These are phyloP conservation scores for Lycophotia porphyrea DNA, from an alignment of 2,888 invertebrate genomes.

Conservation along the genomic window DNA sequence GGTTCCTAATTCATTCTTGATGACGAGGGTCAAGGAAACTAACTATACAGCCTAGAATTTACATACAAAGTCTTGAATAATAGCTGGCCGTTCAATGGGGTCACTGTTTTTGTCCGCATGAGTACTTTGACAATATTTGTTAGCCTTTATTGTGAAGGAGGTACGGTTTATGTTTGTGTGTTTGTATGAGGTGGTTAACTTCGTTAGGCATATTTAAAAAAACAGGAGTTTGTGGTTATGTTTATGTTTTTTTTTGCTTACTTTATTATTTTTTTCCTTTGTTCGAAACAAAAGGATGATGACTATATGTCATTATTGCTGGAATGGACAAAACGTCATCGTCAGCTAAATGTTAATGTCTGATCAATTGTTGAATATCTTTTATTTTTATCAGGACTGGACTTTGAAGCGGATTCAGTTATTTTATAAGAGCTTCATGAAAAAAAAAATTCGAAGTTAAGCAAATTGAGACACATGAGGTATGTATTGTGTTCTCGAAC, in stretches of 20 bases:
- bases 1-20: slow-evolving; percentile 84
- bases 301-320: neutral
- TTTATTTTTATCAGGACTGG: neutral
- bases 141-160: slow-evolving; percentile 19
- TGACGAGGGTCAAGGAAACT: slow-evolving; percentile 80
- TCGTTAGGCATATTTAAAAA: slow-evolving; percentile 29
- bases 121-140: slow-evolving; percentile 4
- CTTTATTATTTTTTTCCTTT: neutral
- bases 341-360: neutral
- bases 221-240: slow-evolving; percentile 29
- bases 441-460: neutral
- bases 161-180: slow-evolving; percentile 38
- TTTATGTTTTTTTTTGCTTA: slow-evolving; percentile 10
- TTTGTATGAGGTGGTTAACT: neutral
- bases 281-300: slow-evolving; percentile 8
- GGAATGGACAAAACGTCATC: neutral
- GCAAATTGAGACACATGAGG: neutral
- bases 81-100: slow-evolving; percentile 79
- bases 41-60: slow-evolving; percentile 78
- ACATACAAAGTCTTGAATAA: slow-evolving; percentile 86
- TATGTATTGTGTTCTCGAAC: neutral
- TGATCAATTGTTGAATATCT: neutral
- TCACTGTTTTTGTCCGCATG: slow-evolving; percentile 80
- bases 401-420: neutral
- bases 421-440: neutral